Percentiles rank a stretch among this genome's conserved stretches.
Conservation (phyloP, 2,113 vertebrate species). For the Eidolon helvum region DNA sequence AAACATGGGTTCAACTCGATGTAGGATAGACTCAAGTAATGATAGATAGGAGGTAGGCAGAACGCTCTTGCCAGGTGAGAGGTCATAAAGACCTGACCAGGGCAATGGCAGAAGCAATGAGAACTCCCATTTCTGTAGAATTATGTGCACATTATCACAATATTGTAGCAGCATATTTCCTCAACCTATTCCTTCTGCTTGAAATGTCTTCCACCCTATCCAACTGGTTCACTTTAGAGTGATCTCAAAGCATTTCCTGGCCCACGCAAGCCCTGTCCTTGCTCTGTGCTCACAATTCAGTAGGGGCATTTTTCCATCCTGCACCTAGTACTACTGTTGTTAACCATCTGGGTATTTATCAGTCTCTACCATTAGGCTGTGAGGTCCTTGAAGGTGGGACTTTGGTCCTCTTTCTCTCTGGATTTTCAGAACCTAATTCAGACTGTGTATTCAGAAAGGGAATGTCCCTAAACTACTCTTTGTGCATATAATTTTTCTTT, state of each 20-base stretch:
- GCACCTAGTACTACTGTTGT: no score
- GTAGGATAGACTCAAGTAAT: background rate
- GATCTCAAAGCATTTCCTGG: background rate
- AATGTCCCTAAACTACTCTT: background rate
- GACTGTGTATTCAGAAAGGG: background rate
- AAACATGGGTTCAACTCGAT: background rate
- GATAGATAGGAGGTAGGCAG: background rate
- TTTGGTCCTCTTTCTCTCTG: background rate
- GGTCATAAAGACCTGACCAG: background rate
- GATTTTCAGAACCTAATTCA: background rate
- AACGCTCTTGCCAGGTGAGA: background rate
- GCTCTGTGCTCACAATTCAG: background rate
- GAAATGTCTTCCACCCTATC: no score
- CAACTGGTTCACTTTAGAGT: background rate
- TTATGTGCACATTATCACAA: rapidly evolving
- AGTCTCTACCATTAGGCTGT: background rate
- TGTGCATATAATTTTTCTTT: background rate
- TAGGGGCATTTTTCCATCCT: background rate
- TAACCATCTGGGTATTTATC: no score
- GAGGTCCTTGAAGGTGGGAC: background rate
- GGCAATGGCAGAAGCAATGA: background rate
- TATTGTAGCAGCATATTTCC: background rate
- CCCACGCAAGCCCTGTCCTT: background rate
- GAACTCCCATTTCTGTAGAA: background rate
- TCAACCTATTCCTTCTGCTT: background rate